Evolutionary conservation across 2,113 vertebrate genomes (phyloP).

Genomic region (Coptodon bakossiorum): DNA sequence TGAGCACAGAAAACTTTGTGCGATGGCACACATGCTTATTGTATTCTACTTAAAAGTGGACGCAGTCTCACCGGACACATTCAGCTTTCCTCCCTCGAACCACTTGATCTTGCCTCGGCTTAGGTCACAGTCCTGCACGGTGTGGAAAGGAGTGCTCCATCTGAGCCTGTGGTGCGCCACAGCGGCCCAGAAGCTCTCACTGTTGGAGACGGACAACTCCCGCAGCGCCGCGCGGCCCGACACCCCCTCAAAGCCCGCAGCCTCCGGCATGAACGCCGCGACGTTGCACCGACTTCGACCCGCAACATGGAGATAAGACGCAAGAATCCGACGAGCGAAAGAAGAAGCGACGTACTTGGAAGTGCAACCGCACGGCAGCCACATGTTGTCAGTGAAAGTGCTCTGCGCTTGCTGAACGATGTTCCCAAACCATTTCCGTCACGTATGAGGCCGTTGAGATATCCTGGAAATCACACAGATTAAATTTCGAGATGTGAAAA

Average conservation of each 20-base stretch:
- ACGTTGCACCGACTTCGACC: conserved; percentile 22
- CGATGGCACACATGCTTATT: background rate
- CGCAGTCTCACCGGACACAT: conserved; percentile 50
- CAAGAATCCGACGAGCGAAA: background rate
- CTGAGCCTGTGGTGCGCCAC: conserved; percentile 65
- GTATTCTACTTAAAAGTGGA: background rate
- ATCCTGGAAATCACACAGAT: background rate
- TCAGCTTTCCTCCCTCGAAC: conserved; percentile 59
- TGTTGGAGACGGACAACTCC: conserved; percentile 62
- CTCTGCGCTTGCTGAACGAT: background rate
- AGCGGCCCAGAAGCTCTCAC: conserved; percentile 69
- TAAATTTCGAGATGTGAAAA: background rate
- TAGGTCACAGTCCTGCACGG: conserved; percentile 70
- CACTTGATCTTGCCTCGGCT: conserved; percentile 40
- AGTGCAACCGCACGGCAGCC: background rate
- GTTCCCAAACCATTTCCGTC: background rate
- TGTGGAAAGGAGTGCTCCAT: conserved; percentile 71
- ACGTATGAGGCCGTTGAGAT: background rate
- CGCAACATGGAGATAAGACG: background rate
- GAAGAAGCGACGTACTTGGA: background rate
- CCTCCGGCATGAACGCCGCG: conserved; percentile 73
- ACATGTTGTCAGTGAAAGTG: background rate
- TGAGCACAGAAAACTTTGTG: background rate
- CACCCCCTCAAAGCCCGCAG: conserved; percentile 41
- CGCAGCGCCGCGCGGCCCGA: conserved; percentile 61